phyloP scores from a whole-genome alignment of 2,113 vertebrate species.

The Eurystomus gularis region DNA sequence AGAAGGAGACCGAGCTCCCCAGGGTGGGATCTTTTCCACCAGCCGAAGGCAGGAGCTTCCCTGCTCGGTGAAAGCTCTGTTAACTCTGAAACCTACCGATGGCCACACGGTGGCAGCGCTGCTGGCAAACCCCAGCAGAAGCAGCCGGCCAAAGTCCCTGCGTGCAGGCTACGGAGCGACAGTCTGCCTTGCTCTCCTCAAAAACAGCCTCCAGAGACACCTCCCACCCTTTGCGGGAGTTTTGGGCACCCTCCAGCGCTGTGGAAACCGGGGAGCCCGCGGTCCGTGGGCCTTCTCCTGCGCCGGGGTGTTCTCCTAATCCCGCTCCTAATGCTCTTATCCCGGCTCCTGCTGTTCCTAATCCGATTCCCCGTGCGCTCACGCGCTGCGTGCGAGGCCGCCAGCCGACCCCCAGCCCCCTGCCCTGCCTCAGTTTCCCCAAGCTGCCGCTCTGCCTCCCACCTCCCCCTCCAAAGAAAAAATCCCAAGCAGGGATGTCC shows the following conservation, averaged over 20 bases:
- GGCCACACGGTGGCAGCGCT: constrained; percentile 52
- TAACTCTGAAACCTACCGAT: neutral
- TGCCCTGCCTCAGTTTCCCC: constrained; percentile 20
- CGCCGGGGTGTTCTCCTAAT: neutral
- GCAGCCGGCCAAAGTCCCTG: neutral
- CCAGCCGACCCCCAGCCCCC: neutral
- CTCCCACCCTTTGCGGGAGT: neutral
- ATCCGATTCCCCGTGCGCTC: neutral
- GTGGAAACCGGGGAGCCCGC: neutral
- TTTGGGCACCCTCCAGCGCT: neutral
- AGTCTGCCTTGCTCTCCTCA: neutral
- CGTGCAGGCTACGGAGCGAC: neutral
- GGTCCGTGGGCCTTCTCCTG: neutral
- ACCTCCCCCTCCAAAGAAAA: neutral
- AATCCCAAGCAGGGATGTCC: neutral
- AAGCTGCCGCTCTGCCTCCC: neutral
- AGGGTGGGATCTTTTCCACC: neutral
- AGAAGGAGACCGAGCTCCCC: neutral
- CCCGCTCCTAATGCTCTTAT: constrained; percentile 37
- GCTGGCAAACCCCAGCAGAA: neutral
- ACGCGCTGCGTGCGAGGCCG: neutral
- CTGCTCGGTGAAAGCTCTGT: neutral
- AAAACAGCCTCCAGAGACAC: neutral
- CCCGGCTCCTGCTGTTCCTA: constrained; percentile 32
- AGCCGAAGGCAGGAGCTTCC: neutral